phyloP scores from a whole-genome alignment of 1,140 invertebrate genomes.

The Parapsyche elsis region DNA sequence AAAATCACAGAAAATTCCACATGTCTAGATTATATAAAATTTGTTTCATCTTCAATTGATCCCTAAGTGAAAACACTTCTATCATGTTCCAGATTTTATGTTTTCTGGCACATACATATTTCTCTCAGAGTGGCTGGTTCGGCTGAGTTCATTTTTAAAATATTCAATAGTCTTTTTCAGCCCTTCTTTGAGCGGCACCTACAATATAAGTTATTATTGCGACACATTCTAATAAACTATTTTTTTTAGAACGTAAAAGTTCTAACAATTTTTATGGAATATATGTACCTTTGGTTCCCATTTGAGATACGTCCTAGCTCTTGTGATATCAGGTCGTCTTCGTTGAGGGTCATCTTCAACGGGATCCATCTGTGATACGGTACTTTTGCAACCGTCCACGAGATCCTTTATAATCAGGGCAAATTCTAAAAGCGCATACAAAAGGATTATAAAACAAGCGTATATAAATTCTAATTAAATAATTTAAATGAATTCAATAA shows the following conservation, averaged over 20 bases:
- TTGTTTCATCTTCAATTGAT: background rate
- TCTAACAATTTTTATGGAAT: no score
- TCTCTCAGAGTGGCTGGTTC: constrained; percentile 66
- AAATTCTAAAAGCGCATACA: constrained; percentile 78
- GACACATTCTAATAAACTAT: background rate
- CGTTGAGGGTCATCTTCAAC: constrained; percentile 97
- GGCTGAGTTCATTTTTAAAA: constrained; percentile 87
- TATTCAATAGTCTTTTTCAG: constrained; percentile 91
- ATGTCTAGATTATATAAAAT: background rate
- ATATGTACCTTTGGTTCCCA: constrained; percentile 98
- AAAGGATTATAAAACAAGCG: constrained; percentile 15
- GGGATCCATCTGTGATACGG: constrained; percentile 82
- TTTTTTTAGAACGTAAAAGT: background rate
- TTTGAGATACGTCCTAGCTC: constrained; percentile 85
- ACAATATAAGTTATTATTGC: constrained; percentile 56
- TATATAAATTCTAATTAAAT: background rate
- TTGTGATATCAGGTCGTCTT: constrained; percentile 90
- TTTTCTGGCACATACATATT: constrained; percentile 57
- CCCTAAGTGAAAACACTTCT: background rate
- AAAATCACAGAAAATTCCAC: constrained; percentile 20
- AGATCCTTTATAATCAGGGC: constrained; percentile 90
- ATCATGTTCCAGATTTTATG: constrained; percentile 31
- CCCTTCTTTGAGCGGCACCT: constrained; percentile 84
- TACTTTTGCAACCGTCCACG: constrained; percentile 83
- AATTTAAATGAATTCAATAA: constrained; percentile 48